phyloP scores from a whole-genome alignment of 2,888 invertebrate species.

The Caenorhabditis sp. region DNA sequence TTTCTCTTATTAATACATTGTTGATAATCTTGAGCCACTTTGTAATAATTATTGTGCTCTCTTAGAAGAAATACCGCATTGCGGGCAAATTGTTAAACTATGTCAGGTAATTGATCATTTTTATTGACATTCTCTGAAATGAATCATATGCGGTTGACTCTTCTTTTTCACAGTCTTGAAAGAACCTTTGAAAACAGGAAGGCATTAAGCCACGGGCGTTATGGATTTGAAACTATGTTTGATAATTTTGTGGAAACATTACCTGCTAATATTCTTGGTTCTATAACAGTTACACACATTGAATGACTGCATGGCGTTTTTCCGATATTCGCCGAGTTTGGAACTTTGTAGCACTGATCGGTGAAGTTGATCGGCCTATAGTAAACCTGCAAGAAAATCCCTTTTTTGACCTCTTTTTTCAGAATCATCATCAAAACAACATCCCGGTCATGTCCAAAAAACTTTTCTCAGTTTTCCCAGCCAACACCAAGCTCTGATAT shows the following conservation, averaged over 20 bases:
- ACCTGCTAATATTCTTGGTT: slow-evolving; percentile 66
- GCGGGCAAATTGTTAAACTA: slow-evolving; percentile 4
- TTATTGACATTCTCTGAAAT: neutral
- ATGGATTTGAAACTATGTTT: too few species aligned
- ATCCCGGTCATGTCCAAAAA: neutral
- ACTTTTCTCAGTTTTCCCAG: neutral
- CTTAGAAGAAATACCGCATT: neutral
- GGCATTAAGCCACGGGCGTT: too few species aligned
- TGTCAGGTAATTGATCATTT: neutral
- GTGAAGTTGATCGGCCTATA: slow-evolving; percentile 69
- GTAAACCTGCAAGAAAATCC: slow-evolving; percentile 63
- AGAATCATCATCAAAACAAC: too few species aligned
- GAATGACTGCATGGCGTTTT: slow-evolving; percentile 64
- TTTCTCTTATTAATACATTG: too few species aligned
- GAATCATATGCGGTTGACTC: too few species aligned
- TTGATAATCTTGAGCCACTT: neutral
- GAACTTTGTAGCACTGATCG: slow-evolving; percentile 65
- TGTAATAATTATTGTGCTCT: neutral
- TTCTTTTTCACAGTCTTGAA: too few species aligned
- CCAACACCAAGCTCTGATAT: neutral
- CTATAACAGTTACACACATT: slow-evolving; percentile 68
- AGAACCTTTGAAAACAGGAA: too few species aligned
- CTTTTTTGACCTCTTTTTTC: too few species aligned
- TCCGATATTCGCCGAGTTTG: slow-evolving; percentile 57
- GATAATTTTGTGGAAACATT: too few species aligned